These are phyloP conservation scores for Lamellibrachia columna DNA, from an alignment of 2,888 invertebrate genomes.

Conservation along the genomic window DNA sequence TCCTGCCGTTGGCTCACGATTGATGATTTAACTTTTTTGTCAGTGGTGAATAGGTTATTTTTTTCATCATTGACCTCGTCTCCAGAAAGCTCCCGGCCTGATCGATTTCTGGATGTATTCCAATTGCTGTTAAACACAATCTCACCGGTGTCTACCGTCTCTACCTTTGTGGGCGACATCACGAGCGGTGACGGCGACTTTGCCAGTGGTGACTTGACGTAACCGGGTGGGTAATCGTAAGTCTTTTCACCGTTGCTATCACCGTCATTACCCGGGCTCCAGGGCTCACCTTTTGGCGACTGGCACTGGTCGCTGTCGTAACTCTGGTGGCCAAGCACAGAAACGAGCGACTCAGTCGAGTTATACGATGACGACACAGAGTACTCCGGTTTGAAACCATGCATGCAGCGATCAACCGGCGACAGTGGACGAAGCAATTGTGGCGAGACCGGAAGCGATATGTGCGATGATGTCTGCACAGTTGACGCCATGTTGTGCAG, in stretches of 20 bases:
- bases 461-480: neutral
- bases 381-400: neutral
- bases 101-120: neutral
- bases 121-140: neutral
- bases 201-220: neutral
- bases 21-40: neutral
- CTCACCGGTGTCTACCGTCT: neutral
- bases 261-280: neutral
- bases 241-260: neutral
- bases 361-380: neutral
- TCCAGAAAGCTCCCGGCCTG: neutral
- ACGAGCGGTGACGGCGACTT: neutral
- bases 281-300: neutral
- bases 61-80: neutral
- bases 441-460: neutral
- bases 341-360: conserved; percentile 20
- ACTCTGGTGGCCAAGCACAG: conserved; percentile 20
- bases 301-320: conserved; percentile 13
- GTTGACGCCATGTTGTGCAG: neutral
- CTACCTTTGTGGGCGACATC: neutral
- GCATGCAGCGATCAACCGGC: neutral
- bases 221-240: neutral
- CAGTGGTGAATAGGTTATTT: neutral
- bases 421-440: neutral
- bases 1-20: neutral